Base-by-base conservation (phyloP, 2,888 invertebrate genomes). In the Oegoconia quadripuncta region DNA sequence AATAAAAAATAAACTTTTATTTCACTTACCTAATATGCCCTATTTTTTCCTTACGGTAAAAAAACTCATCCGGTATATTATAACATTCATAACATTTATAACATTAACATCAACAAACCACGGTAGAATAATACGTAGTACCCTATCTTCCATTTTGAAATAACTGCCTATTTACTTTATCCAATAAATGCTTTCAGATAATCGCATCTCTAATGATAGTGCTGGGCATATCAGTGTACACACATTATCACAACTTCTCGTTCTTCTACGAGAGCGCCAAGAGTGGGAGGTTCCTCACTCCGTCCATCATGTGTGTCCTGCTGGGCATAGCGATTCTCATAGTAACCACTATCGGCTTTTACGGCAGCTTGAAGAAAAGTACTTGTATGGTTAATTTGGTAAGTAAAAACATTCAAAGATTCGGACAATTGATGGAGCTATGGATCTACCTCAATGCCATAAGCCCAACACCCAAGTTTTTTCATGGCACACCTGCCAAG, bases 341-440 rank as follows among this genome's bases (percentile, higher is more conserved):
- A 34, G 89, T 96, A 9, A 93, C 95, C 0, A 90, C 94, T 52
- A 93, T 96, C 51, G 96, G 95, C 18, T 96, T 95, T 76, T 93
- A 93, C 53, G 96, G 96, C 18, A 95, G 95, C 3, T 77, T 94
- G 54, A 93, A 90, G 60, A 93, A 93, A 70, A 95, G 95, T 74
- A 93, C 95, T 3, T 90, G 90, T 54, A 83, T 92, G 77, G 90
- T 92, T 18, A 90, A 92, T 45, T 69, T 87, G 68, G 92, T 92
- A 55, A 57, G 84, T 58, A 12, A n/a, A n/a, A n/a, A 25, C n/a
- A 2, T 11, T 25, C 4, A 18, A 18, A n/a, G n/a, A n/a, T n/a
- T n/a, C n/a, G n/a, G n/a, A n/a, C n/a, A n/a, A n/a, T n/a, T n/a
- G n/a, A n/a, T n/a, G n/a, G n/a, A n/a, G n/a, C n/a, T n/a, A n/a